These are phyloP conservation scores for Dolichotis patagonum DNA, from an alignment of 2,113 vertebrate genomes.

Conservation along the genomic window DNA sequence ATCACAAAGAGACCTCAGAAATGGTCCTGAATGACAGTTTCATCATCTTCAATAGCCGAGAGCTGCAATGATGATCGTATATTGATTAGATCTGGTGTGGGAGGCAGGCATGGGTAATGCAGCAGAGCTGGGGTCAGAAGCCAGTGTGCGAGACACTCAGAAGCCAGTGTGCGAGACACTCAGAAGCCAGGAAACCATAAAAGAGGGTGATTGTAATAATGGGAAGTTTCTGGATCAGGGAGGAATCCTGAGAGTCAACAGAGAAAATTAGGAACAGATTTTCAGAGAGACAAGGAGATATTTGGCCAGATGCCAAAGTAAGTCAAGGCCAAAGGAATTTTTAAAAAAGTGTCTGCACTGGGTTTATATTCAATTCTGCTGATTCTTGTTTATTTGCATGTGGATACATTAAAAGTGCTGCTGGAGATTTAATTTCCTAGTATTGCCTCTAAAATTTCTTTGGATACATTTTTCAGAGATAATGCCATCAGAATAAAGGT, in stretches of 20 bases:
- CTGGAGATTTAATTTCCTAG: neutral
- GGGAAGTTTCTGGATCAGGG: neutral
- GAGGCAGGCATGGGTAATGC: neutral
- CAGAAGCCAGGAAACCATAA: neutral
- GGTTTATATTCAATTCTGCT: neutral
- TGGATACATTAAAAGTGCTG: neutral
- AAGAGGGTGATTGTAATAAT: neutral
- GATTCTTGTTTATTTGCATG: neutral
- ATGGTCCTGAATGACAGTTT: neutral
- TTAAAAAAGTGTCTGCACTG: neutral
- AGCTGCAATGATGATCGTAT: neutral
- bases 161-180: neutral
- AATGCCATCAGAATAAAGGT: neutral
- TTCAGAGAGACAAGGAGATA: constrained; percentile 10
- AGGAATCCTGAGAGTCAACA: neutral
- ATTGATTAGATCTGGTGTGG: neutral
- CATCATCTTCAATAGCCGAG: neutral
- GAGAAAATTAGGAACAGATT: constrained; percentile 42
- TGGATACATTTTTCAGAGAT: constrained; percentile 29
- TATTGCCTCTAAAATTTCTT: neutral
- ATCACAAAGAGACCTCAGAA: neutral
- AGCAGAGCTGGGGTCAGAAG: neutral
- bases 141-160: neutral
- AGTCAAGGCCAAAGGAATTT: neutral
- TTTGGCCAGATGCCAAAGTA: constrained; percentile 10